These are phyloP conservation scores for Dione juno DNA, from an alignment of 2,888 invertebrate genomes.

Conservation along the genomic window DNA sequence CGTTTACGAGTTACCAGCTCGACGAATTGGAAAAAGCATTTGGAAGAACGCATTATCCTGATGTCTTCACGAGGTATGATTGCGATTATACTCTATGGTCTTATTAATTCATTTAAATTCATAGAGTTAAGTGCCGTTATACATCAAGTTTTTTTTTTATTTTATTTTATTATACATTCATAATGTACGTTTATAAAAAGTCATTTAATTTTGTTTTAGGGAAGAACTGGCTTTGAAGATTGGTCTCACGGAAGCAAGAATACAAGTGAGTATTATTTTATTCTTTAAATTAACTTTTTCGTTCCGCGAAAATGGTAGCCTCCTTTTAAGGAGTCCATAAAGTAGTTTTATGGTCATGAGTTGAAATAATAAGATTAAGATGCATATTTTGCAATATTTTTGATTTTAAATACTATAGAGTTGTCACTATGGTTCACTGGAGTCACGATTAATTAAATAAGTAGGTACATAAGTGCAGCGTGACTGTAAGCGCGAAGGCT, in stretches of 20 bases:
- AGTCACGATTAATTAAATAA: too few relatives aligned
- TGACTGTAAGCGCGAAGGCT: too few relatives aligned
- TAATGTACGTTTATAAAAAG: not conserved
- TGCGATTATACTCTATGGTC: too few relatives aligned
- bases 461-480: too few relatives aligned
- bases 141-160: too few relatives aligned
- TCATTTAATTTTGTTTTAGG: conserved; percentile 85
- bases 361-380: not conserved
- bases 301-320: not conserved
- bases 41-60: conserved; percentile 98
- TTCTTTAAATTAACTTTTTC: conserved; percentile 5
- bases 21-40: conserved; percentile 99
- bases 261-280: conserved; percentile 88
- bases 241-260: conserved; percentile 95
- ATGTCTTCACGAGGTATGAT: conserved; percentile 95
- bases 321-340: conserved; percentile 5
- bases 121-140: too few relatives aligned
- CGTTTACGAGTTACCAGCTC: conserved; percentile 96
- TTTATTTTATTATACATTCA: too few relatives aligned
- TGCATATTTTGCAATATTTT: not conserved
- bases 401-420: too few relatives aligned
- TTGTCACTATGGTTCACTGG: too few relatives aligned
- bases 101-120: too few relatives aligned
- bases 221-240: conserved; percentile 97
- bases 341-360: not conserved